A percentile compares a stretch with the other conserved stretches of the same genome.
These are phyloP conservation scores for Xanthia icteritia DNA, from an alignment of 2,888 invertebrate genomes.

Conservation along the genomic window DNA sequence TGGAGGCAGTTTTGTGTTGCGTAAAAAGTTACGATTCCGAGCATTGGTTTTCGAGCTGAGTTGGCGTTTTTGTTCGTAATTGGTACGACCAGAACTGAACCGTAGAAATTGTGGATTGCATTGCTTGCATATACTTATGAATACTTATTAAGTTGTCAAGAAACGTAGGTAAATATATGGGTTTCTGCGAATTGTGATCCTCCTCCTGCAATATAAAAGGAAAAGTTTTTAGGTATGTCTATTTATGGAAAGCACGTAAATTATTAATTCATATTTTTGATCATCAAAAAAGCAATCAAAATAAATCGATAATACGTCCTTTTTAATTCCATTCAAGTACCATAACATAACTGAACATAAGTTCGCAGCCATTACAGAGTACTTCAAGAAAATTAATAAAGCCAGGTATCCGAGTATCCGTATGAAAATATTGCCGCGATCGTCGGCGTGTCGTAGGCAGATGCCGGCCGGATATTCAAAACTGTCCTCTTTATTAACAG, in stretches of 20 bases:
- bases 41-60: conserved; percentile 13
- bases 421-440: conserved; percentile 59
- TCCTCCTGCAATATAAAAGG: background rate
- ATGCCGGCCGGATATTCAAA: conserved; percentile 73
- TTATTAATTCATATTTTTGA: background rate
- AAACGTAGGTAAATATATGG: background rate
- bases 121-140: background rate
- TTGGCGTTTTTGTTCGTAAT: conserved; percentile 19
- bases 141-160: too few species aligned
- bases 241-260: background rate
- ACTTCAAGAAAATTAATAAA: conserved; percentile 50
- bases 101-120: background rate
- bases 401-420: conserved; percentile 40
- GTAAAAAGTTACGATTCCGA: conserved; percentile 42
- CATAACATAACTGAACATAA: conserved; percentile 22
- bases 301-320: background rate
- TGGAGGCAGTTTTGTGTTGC: conserved; percentile 26
- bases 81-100: background rate
- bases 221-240: background rate
- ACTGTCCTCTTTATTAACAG: conserved; percentile 72
- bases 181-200: too few species aligned
- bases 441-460: conserved; percentile 67
- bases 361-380: conserved; percentile 37
- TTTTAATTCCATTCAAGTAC: background rate
- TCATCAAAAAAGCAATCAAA: background rate